Percentiles rank a stretch among this genome's conserved stretches.
phyloP scores from a whole-genome alignment of 2,113 vertebrate species.

The Tupaia tana region DNA sequence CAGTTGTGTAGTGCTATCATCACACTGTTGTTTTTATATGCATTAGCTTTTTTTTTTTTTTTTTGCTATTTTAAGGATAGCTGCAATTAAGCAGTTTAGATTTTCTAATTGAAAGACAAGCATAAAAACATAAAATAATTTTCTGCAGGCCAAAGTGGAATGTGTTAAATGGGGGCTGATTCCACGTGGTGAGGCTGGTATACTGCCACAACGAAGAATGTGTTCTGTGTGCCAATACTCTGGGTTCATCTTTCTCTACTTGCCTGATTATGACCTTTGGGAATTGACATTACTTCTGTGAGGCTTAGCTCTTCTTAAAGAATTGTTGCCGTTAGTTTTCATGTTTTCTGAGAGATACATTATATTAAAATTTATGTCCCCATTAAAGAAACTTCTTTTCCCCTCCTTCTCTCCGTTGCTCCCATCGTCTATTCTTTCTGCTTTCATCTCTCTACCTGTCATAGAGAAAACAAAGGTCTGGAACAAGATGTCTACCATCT shows the following conservation, averaged over 20 bases:
- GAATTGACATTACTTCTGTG: not conserved
- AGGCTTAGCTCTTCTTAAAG: not conserved
- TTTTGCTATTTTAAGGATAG: not conserved
- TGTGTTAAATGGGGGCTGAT: not conserved
- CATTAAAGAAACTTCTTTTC: not conserved
- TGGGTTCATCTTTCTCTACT: not conserved
- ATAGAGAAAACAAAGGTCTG: not conserved
- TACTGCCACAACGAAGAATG: not conserved
- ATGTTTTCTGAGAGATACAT: not conserved
- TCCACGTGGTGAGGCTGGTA: rapidly evolving
- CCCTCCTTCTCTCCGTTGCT: not conserved
- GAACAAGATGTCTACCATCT: not conserved
- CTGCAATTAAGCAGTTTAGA: not conserved
- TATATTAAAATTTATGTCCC: not conserved
- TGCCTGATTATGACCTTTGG: not conserved
- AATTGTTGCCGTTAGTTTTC: not conserved
- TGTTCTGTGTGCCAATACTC: not conserved
- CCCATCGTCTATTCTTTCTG: not conserved
- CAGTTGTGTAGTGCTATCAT: not conserved
- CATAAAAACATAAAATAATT: not conserved
- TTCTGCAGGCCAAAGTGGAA: not conserved
- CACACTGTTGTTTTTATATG: no score
- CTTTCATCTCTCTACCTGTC: not conserved
- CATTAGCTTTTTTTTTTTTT: not conserved
- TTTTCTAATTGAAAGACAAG: not conserved